A percentile compares a stretch with the other conserved stretches of the same genome.
These are phyloP conservation scores for Chromoteleia sp. DNA, from an alignment of 2,888 invertebrate genomes.

Conservation along the genomic window DNA sequence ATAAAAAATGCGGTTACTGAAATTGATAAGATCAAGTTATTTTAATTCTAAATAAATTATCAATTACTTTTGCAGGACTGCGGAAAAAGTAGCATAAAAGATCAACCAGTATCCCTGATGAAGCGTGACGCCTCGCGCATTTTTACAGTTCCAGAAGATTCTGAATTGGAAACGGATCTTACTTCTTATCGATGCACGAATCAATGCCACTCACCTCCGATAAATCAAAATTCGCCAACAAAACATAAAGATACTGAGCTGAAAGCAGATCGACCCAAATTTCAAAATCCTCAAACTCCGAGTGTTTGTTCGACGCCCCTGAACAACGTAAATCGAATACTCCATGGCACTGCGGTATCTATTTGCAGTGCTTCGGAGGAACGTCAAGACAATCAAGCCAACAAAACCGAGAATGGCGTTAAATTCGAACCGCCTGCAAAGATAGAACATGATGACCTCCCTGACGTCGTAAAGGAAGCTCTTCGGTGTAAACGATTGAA, in stretches of 20 bases:
- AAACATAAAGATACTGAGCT: conserved; percentile 76
- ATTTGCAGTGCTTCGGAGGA: conserved; percentile 88
- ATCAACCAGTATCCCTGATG: conserved; percentile 86
- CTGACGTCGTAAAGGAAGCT: conserved; percentile 84
- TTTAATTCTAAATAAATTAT: background rate
- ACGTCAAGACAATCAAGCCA: conserved; percentile 11
- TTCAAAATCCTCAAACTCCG: conserved; percentile 88
- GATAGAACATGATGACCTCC: conserved; percentile 77
- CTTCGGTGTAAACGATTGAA: conserved; percentile 83
- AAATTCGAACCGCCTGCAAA: conserved; percentile 15
- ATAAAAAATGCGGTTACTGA: too few species aligned
- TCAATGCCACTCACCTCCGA: conserved; percentile 70
- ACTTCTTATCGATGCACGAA: background rate
- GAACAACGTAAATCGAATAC: conserved; percentile 89
- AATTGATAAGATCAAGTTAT: too few species aligned
- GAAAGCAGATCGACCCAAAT: conserved; percentile 73
- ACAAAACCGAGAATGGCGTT: background rate
- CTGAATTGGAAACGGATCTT: conserved; percentile 80
- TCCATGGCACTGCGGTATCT: conserved; percentile 90
- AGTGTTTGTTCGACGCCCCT: conserved; percentile 92
- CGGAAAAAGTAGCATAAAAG: conserved; percentile 85
- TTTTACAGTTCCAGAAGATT: conserved; percentile 93
- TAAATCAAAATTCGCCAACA: conserved; percentile 74
- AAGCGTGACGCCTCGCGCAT: conserved; percentile 92
- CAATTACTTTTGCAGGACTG: conserved; percentile 22